These are phyloP conservation scores for Acrobasis repandana DNA, from an alignment of 2,888 invertebrate genomes.

Conservation along the genomic window DNA sequence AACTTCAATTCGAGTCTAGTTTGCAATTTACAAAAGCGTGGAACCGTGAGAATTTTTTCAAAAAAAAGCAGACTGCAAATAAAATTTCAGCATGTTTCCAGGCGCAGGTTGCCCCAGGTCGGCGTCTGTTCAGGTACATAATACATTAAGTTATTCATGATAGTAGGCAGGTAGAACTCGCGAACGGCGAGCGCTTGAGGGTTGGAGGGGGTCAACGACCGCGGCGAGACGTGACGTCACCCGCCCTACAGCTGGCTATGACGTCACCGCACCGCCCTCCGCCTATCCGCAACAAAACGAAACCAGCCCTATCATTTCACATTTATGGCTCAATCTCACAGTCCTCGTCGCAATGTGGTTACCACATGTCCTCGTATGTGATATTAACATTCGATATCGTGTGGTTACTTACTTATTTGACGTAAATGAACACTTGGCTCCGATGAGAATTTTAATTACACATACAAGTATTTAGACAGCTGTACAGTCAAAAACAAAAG, in stretches of 20 bases:
- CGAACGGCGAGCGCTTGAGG: slow-evolving; percentile 54
- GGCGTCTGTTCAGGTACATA: slow-evolving; percentile 50
- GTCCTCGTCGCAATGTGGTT: slow-evolving; percentile 50
- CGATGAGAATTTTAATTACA: slow-evolving; percentile 48
- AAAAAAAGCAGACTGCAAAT: slow-evolving; percentile 25
- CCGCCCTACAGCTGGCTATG: slow-evolving; percentile 79
- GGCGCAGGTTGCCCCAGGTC: slow-evolving; percentile 74
- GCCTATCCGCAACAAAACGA: slow-evolving; percentile 55
- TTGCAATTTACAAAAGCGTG: slow-evolving; percentile 5
- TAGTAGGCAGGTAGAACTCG: slow-evolving; percentile 57
- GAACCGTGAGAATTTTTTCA: slow-evolving; percentile 6
- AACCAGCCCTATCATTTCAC: slow-evolving; percentile 55
- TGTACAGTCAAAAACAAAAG: slow-evolving; percentile 31
- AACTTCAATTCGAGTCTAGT: not conserved
- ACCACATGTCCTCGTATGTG: slow-evolving; percentile 64
- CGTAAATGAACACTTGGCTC: slow-evolving; percentile 55
- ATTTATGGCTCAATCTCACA: slow-evolving; percentile 64
- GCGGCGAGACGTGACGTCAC: slow-evolving; percentile 73
- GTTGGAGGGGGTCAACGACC: slow-evolving; percentile 71
- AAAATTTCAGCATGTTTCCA: slow-evolving; percentile 37
- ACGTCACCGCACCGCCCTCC: slow-evolving; percentile 67
- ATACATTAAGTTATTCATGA: slow-evolving; percentile 74
- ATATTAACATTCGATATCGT: slow-evolving; percentile 65
- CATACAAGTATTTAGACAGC: slow-evolving; percentile 43
- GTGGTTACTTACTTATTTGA: slow-evolving; percentile 59